Base-by-base conservation (phyloP, 2,113 vertebrate genomes). In the Barnardius zonarius region DNA sequence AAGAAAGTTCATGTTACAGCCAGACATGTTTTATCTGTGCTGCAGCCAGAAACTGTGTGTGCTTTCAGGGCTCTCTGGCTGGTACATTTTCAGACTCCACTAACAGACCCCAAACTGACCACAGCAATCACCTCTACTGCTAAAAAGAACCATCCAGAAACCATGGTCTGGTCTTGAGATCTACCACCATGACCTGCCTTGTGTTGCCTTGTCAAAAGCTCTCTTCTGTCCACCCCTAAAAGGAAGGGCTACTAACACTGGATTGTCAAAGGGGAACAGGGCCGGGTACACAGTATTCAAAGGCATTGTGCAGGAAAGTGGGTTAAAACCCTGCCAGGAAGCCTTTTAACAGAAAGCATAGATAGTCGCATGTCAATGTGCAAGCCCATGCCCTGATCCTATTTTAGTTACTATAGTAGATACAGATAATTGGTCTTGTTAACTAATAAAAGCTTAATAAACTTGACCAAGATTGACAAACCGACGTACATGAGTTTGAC, bases 41-140 rank as follows among this genome's bases (percentile, higher is more conserved):
- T 67, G 90, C 68, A 94, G 92, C 88, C 95, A 94, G 88, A 90
- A 94, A 62, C 44, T 27, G 11, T 31, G 64, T 62, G 75, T n/a
- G 27, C 35, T 93, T 84, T 83, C 39, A 88, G 69, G 80, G 27
- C 33, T 77, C 62, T 67, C 66, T 0, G 1, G 55, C 73, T 79
- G 69, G 35, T 82, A 79, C n/a, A 17, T 69, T 84, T 96, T 88
- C 73, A 86, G 17, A 19, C 30, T 74, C n/a, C 0, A 0, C 79
- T 70, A 61, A 77, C 54, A 94, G 52, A 84, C 10, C 57, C 63
- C 43, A 66, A 83, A 67, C 20, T 37, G 77, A 77, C 37, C 86
- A 67, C 13, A 81, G 43, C 17, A 82, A 27, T 37, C 61, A 83
- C 33, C 25, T 55, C 25, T 59, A 6, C 3, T 70, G 27, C 31